These are phyloP conservation scores for Cydia amplana DNA, from an alignment of 1,140 invertebrate species.

Conservation along the genomic window DNA sequence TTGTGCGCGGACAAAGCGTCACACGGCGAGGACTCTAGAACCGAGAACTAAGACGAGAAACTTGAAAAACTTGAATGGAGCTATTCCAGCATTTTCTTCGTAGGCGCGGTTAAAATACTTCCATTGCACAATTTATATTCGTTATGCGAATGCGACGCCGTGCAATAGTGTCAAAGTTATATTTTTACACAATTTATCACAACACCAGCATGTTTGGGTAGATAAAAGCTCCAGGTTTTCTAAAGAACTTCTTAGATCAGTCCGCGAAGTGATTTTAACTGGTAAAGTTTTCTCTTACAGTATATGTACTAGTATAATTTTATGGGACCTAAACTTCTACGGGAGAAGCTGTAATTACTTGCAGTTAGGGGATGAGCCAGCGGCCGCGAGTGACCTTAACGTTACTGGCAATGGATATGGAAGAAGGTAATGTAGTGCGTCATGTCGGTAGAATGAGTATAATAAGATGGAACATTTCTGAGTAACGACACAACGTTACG, in stretches of 20 bases:
- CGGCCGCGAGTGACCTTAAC: conserved; percentile 15
- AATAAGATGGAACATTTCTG: conserved; percentile 7
- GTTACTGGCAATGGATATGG: background rate
- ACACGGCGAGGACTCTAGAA: conserved; percentile 59
- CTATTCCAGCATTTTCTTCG: conserved; percentile 47
- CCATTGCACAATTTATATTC: conserved; percentile 12
- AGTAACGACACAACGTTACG: no score
- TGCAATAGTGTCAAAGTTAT: conserved; percentile 3
- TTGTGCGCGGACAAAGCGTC: conserved; percentile 69
- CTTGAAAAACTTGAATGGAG: conserved; percentile 59
- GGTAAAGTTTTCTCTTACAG: background rate
- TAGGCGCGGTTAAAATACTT: conserved; percentile 32
- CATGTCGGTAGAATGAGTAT: conserved; percentile 12
- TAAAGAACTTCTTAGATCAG: conserved; percentile 4
- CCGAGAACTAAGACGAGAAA: conserved; percentile 58
- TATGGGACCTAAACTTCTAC: background rate
- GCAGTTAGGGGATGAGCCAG: conserved; percentile 26
- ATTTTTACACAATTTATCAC: conserved; percentile 8
- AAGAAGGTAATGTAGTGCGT: conserved; percentile 20
- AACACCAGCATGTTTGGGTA: background rate
- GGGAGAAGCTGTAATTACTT: conserved; percentile 8
- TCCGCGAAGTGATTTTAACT: background rate
- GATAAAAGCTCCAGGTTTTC: conserved; percentile 8
- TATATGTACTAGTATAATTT: background rate
- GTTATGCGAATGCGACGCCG: background rate